Evolutionary conservation across 1,140 invertebrate species (phyloP).

Genomic region (Oreohelix idahoensis): DNA sequence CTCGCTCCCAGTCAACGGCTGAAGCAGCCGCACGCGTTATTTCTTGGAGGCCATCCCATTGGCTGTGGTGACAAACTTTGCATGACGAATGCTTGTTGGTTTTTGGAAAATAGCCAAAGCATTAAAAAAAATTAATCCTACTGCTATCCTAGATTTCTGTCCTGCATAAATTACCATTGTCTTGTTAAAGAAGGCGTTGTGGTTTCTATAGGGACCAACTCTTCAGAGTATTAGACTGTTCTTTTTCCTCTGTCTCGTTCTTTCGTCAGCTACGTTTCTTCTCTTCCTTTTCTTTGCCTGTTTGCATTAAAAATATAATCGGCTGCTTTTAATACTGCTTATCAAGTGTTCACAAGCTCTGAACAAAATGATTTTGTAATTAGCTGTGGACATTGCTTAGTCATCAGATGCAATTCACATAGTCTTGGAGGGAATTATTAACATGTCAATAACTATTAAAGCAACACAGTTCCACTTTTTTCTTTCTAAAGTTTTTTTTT

Average conservation of each 20-base stretch:
- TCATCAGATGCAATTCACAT: neutral
- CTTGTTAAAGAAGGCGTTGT: neutral
- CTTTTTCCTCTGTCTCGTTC: neutral
- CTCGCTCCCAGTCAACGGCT: neutral
- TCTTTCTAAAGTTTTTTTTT: neutral
- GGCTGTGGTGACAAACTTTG: neutral
- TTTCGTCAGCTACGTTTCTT: neutral
- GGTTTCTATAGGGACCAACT: neutral
- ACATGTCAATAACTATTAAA: neutral
- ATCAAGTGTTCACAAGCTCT: neutral
- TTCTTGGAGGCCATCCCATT: conserved; percentile 12
- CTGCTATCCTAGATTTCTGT: neutral
- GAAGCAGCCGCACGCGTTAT: neutral
- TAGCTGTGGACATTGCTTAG: neutral
- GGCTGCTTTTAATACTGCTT: conserved; percentile 2
- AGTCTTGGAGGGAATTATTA: neutral
- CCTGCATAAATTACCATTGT: conserved; percentile 2
- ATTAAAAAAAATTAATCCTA: neutral
- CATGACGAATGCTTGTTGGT: conserved; percentile 9
- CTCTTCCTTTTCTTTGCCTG: neutral
- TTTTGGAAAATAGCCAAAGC: conserved; percentile 9
- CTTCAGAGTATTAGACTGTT: neutral
- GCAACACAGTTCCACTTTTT: neutral
- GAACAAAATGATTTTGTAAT: neutral
- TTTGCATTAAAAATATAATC: conserved; percentile 13